Evolutionary conservation across 2,888 invertebrate species (phyloP).

Genomic region (Rapana venosa): DNA sequence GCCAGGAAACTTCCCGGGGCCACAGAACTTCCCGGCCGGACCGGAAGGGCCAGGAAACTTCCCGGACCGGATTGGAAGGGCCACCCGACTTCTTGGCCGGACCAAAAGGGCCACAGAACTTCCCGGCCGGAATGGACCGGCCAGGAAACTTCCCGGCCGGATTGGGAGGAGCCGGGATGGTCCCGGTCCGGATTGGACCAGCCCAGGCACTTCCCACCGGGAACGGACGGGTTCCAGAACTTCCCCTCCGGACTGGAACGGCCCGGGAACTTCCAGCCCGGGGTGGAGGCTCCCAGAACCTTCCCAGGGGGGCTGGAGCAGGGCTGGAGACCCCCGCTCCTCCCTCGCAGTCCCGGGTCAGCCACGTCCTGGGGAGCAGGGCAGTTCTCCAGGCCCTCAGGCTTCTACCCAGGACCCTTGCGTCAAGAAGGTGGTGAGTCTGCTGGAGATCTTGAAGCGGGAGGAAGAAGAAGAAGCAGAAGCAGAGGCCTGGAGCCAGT

Average conservation of each 20-base stretch:
- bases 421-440: constrained; percentile 16
- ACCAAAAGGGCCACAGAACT: background rate
- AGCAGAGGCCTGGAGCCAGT: background rate
- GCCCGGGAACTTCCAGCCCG: background rate
- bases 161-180: background rate
- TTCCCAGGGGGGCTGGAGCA: background rate
- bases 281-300: background rate
- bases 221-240: background rate
- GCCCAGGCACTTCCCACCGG: background rate
- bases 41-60: background rate
- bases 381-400: background rate
- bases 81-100: background rate
- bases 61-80: background rate
- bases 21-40: background rate
- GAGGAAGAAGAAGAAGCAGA: too few relatives aligned
- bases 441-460: constrained; percentile 17
- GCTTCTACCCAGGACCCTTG: constrained; percentile 29
- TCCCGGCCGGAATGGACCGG: background rate
- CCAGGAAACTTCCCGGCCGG: constrained; percentile 7
- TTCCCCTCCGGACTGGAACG: background rate
- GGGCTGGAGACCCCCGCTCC: background rate
- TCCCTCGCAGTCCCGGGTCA: background rate
- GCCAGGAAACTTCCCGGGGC: background rate
- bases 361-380: background rate
- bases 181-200: background rate